Conservation (phyloP, 2,113 vertebrate species). For the Daphoenositta chrysoptera region DNA sequence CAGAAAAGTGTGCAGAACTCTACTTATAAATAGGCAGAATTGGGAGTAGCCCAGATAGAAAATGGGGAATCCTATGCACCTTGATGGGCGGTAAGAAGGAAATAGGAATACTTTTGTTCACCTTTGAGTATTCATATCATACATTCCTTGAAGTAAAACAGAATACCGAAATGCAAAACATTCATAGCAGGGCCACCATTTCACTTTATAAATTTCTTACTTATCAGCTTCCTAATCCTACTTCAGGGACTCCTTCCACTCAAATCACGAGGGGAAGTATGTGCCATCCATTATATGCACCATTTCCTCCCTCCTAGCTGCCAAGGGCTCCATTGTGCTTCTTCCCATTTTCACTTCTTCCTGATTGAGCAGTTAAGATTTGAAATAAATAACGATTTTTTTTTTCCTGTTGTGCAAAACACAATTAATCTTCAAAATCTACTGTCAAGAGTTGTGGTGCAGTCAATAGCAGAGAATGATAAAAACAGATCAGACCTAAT, state of each 20-base stretch:
- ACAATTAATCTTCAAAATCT: neutral
- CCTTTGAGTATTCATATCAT: neutral
- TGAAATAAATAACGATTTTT: neutral
- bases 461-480: neutral
- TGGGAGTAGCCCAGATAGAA: neutral
- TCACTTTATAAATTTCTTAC: neutral
- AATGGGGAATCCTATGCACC: neutral
- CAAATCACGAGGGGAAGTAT: neutral
- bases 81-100: neutral
- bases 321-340: neutral
- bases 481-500: neutral
- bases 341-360: neutral
- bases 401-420: neutral
- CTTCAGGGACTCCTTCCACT: neutral
- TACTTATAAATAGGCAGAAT: neutral
- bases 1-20: neutral
- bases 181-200: neutral
- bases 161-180: neutral
- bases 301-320: neutral
- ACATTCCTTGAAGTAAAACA: neutral
- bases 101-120: neutral
- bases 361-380: neutral
- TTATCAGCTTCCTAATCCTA: neutral
- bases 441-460: neutral
- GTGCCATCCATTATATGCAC: neutral